Evolutionary conservation across 2,797 vertebrate genomes (phyloP).

Genomic region (Acanthurus tractus): DNA sequence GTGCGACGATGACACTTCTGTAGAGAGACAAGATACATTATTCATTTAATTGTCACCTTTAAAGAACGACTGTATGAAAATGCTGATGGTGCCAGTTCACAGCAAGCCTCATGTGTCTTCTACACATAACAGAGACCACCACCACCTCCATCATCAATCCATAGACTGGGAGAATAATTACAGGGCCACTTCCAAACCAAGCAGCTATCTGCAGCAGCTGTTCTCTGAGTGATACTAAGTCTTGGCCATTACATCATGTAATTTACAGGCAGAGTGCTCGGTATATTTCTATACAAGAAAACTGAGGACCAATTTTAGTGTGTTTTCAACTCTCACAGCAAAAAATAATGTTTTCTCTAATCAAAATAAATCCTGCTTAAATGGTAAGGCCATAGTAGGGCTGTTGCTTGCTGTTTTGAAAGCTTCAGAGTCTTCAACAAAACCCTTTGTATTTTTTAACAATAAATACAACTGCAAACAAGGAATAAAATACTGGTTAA

Average conservation of each 20-base stretch:
- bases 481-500: too few species aligned
- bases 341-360: not conserved
- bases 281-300: not conserved
- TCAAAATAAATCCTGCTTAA: not conserved
- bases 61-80: constrained; percentile 23
- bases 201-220: constrained; percentile 42
- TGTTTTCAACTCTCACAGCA: not conserved
- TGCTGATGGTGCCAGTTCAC: constrained; percentile 13
- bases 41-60: constrained; percentile 16
- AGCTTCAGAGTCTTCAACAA: not conserved
- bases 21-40: constrained; percentile 38
- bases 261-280: not conserved
- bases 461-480: not conserved
- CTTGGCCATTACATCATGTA: not conserved
- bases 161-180: constrained; percentile 51
- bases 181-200: constrained; percentile 56
- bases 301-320: not conserved
- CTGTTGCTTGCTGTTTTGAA: not conserved
- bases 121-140: constrained; percentile 11
- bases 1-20: constrained; percentile 94
- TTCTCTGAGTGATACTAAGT: constrained; percentile 5
- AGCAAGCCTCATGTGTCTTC: constrained; percentile 1
- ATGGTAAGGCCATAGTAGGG: not conserved
- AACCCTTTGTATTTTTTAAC: not conserved
- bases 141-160: constrained; percentile 26